Base-by-base conservation (phyloP, 2,113 vertebrate species). In the Piprites chloris region DNA sequence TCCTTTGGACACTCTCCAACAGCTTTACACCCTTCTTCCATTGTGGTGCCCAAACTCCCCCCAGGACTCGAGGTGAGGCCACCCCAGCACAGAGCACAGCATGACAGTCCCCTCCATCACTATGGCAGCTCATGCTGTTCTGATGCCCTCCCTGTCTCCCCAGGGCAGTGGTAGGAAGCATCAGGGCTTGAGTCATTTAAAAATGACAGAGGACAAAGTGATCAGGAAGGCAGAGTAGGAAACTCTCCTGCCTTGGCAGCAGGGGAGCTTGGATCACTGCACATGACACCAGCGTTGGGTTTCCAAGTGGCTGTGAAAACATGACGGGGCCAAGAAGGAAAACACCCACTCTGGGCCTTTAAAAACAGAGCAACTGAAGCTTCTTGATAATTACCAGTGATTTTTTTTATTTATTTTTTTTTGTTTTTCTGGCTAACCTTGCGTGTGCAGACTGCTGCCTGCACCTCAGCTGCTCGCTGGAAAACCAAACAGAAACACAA, bases 281-380 rank as follows among this genome's bases (percentile, higher is more conserved):
- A 69, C 85, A 41, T 23, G 85, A 92, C 87, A 71, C 83, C 73
- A 76, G 61, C 21, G 44, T 91, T 93, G 56, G 86, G n/a, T 90
- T 96, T 89, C 95, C 96, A 96, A 89, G 68, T 49, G 75, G 61
- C 89, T 88, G 41, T 82, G 92, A 95, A 96, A 97, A 97, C 79
- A 94, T 24, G 46, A 84, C 4, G 16, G 89, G 42, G 67, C 90
- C 83, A 55, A 95, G 92, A 95, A n/a, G 78, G 42, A 85, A 94
- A 97, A 95, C 81, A 90, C 75, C 85, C 93, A 84, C 93, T 82
- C 78, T 32, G 26, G 80, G 59, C 85, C 91, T 83, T 84, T 73
- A 72, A 88, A 97, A 95, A 89, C 89, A 92, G 88, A 94, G 74
- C 58, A 74, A 37, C 73, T 74, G 87, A 76, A 88, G 67, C 26